These are phyloP conservation scores for Pseudonaja textilis DNA, from an alignment of 2,113 vertebrate genomes.

Conservation along the genomic window DNA sequence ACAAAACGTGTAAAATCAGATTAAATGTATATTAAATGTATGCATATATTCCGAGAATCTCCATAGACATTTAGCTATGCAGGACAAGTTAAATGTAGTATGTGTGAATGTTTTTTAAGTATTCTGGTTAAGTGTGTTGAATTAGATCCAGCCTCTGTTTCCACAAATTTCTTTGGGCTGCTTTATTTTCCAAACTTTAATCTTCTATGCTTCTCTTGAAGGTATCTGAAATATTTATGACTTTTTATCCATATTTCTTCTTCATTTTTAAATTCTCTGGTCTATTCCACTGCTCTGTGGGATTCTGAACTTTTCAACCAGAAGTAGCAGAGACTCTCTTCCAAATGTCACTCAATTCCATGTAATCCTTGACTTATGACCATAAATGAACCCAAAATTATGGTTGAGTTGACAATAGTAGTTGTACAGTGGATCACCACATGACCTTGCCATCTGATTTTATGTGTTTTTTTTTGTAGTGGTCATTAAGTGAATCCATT, in stretches of 20 bases:
- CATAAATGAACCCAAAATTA: too few relatives aligned
- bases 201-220: too few relatives aligned
- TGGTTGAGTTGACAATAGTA: too few relatives aligned
- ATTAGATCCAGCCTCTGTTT: not conserved
- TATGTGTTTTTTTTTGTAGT: too few relatives aligned
- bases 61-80: too few relatives aligned
- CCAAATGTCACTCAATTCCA: not conserved
- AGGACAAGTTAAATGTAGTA: not conserved
- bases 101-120: not conserved
- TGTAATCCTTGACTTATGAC: too few relatives aligned
- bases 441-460: too few relatives aligned
- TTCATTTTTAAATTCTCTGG: not conserved
- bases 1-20: not conserved
- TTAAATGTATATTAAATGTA: not conserved
- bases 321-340: not conserved
- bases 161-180: not conserved
- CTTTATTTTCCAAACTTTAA: not conserved
- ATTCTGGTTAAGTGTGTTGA: not conserved
- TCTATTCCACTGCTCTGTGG: not conserved
- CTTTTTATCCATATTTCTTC: not conserved
- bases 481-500: too few relatives aligned
- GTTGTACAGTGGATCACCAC: too few relatives aligned
- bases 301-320: not conserved
- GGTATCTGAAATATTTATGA: too few relatives aligned
- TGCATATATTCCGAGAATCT: too few relatives aligned